Evolutionary conservation across 2,113 vertebrate genomes (phyloP).

Genomic region (Ptyas mucosa): DNA sequence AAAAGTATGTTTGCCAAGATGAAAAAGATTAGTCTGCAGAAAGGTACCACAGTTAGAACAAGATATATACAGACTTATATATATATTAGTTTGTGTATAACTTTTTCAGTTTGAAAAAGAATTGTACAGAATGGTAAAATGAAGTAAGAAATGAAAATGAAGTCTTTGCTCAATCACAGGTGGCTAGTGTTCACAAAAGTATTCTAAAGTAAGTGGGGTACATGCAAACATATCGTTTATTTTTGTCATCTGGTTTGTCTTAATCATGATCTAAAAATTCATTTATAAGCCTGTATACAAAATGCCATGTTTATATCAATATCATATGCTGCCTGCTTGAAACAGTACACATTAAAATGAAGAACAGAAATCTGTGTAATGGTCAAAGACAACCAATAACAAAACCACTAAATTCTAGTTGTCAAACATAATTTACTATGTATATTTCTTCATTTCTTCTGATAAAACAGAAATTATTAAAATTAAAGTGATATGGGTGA

Average conservation of each 20-base stretch:
- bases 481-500: conserved; percentile 75
- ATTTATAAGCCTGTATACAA: conserved; percentile 74
- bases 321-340: conserved; percentile 73
- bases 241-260: conserved; percentile 81
- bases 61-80: conserved; percentile 5
- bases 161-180: conserved; percentile 26
- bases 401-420: conserved; percentile 88
- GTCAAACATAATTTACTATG: conserved; percentile 98
- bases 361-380: conserved; percentile 88
- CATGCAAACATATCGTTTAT: conserved; percentile 51
- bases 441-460: conserved; percentile 74
- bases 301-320: conserved; percentile 68
- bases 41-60: conserved; percentile 22
- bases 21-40: conserved; percentile 34
- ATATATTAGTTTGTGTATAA: background rate
- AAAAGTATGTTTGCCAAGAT: background rate
- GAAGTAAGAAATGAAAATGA: too few species aligned
- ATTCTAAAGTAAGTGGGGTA: conserved; percentile 41
- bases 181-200: conserved; percentile 38
- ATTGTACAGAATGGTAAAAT: background rate
- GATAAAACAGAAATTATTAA: conserved; percentile 89
- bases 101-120: background rate
- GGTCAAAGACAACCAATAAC: conserved; percentile 91
- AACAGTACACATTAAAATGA: conserved; percentile 81
- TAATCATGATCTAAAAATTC: conserved; percentile 84